Evolutionary conservation across 30 jellyfish, hydroid and myxozoan genomes (phyloP), one percentile per base, ranked within the genome.

Genomic region (Mastigias papua): DNA sequence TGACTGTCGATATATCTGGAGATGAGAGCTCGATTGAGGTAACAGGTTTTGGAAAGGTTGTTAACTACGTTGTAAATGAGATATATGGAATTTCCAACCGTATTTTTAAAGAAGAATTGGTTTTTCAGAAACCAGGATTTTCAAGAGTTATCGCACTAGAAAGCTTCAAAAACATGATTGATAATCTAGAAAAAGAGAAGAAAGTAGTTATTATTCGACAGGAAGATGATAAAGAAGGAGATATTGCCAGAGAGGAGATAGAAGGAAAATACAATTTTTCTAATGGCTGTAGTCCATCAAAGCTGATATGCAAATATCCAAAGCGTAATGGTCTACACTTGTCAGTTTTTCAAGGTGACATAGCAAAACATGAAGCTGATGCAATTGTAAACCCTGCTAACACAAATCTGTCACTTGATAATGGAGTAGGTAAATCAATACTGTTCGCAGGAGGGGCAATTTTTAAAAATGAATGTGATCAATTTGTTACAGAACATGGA

Each of bases 341-440:
- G 32, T 31, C 64, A 65, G 91, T 81, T 15, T 68, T n/a, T 48
- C 76, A 81, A 42, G 91, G 84, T 19, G 91, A 81, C 30, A 81
- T 81, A 5, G 67, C 91, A 15, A 46, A 51, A 1, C 91, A 81
- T 28, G 21, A 37, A 25, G 84, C 73, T 32, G 91, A 81, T 81
- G 72, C 69, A 17, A 68, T 81, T 27, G 91, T 81, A 1, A 81
- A 81, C 50, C 84, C 91, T 2, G 54, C 10, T 37, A 81, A 67
- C 46, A 28, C 30, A 2, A 30, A 34, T 16, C 60, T 66, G 0
- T 34, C 54, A 54, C 71, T 81, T 19, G 91, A 82, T 48, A 72
- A 65, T 21, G 91, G 91, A 10, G 91, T 81, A 0, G 91, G 84
- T 60, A 78, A 82, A 22, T 84, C 91, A 9, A 67, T 81, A 0